phyloP scores from a whole-genome alignment of 1,140 invertebrate genomes.

The Armadillidium nasatum region DNA sequence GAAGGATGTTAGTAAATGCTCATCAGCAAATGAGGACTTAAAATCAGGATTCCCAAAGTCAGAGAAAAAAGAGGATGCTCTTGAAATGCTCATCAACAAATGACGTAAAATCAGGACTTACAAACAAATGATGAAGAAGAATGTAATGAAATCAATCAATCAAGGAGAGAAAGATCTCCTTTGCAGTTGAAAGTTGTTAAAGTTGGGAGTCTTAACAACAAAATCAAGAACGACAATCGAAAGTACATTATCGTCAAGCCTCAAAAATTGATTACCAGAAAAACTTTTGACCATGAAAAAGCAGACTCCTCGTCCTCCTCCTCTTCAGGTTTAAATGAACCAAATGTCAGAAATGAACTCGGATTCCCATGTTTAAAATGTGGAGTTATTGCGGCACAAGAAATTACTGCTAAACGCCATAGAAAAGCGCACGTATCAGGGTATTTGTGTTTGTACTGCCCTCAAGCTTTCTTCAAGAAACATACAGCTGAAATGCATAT shows the following conservation, averaged over 20 bases:
- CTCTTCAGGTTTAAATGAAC: not conserved
- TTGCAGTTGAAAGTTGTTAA: no score
- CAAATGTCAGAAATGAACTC: not conserved
- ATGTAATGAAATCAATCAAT: no score
- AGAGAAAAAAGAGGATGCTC: no score
- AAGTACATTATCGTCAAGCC: not conserved
- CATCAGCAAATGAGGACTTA: no score
- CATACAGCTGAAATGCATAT: not conserved
- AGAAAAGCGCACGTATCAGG: not conserved
- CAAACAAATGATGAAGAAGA: no score
- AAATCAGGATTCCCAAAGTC: no score
- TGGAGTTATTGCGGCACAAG: not conserved
- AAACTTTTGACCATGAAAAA: not conserved
- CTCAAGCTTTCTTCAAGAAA: not conserved
- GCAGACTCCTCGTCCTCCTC: not conserved
- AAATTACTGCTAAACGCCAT: not conserved
- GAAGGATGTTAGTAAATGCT: no score
- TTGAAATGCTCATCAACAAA: no score
- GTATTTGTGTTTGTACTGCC: not conserved
- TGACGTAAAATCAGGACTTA: no score
- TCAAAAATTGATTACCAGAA: not conserved
- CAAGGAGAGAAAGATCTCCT: no score
- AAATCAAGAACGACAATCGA: no score
- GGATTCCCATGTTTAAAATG: not conserved
- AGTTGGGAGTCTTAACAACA: no score